phyloP scores from a whole-genome alignment of 2,888 invertebrate species.

The Phortica magna region DNA sequence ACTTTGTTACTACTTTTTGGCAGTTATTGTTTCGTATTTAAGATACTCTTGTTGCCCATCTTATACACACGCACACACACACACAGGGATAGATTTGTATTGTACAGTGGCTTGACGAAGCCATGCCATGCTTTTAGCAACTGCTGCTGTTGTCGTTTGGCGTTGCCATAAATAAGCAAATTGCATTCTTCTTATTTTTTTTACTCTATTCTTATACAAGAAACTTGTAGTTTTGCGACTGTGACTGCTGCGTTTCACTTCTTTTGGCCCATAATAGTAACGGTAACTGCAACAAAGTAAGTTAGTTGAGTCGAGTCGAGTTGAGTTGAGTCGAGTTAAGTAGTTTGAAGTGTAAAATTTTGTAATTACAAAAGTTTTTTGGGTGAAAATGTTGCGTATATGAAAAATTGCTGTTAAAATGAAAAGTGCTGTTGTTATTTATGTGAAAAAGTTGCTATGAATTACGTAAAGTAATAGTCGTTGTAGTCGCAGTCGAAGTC shows the following conservation, averaged over 20 bases:
- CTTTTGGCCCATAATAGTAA: conserved; percentile 13
- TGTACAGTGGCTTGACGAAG: not conserved
- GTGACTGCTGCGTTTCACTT: not conserved
- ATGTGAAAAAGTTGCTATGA: conserved; percentile 25
- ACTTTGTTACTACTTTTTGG: conserved; percentile 34
- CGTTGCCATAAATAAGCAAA: conserved; percentile 32
- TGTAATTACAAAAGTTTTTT: conserved; percentile 36
- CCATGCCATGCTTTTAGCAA: not conserved
- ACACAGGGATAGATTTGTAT: no score
- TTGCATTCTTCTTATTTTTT: conserved; percentile 29
- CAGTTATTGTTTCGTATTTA: conserved; percentile 31
- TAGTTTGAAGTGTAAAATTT: conserved; percentile 35
- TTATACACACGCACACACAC: not conserved
- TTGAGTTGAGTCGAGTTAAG: conserved; percentile 28
- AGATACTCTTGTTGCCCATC: conserved; percentile 3
- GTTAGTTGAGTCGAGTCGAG: conserved; percentile 15
- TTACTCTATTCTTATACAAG: not conserved
- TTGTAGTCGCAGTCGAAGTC: not conserved
- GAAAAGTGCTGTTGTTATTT: conserved; percentile 32
- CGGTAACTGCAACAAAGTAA: conserved; percentile 31
- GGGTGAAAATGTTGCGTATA: conserved; percentile 34
- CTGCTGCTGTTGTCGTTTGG: not conserved
- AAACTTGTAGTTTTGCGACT: not conserved
- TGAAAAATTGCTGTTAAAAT: conserved; percentile 35
- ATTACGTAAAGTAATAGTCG: not conserved